phyloP scores from a whole-genome alignment of 2,888 invertebrate genomes.

The Ephialtes manifestator region DNA sequence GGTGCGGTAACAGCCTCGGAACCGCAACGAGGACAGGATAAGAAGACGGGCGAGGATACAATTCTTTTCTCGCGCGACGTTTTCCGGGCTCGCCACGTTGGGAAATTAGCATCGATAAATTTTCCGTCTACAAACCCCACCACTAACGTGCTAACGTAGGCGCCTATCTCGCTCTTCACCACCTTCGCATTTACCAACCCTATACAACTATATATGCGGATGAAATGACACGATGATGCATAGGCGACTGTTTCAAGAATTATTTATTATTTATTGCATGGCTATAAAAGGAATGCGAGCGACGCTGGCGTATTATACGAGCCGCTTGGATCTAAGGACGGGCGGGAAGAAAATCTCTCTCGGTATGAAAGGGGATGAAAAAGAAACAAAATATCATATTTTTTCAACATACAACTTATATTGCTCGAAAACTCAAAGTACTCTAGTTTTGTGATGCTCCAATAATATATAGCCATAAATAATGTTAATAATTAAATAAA shows the following conservation, averaged over 20 bases:
- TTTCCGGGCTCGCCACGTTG: constrained; percentile 74
- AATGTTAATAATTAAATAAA: background rate
- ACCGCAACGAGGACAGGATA: constrained; percentile 73
- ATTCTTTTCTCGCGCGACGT: constrained; percentile 70
- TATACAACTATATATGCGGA: constrained; percentile 76
- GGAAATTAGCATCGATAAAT: constrained; percentile 86
- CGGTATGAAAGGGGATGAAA: constrained; percentile 41
- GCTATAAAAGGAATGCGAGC: constrained; percentile 39
- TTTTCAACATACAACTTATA: background rate
- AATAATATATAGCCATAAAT: background rate
- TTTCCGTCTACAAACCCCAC: constrained; percentile 74
- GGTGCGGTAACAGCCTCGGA: constrained; percentile 49
- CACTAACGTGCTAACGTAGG: constrained; percentile 54
- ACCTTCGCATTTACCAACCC: constrained; percentile 47
- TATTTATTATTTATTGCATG: constrained; percentile 85
- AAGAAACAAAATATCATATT: background rate
- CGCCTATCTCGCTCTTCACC: constrained; percentile 51
- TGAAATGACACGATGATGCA: constrained; percentile 85
- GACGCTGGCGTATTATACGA: constrained; percentile 57
- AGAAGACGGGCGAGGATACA: constrained; percentile 72
- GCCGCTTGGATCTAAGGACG: constrained; percentile 45
- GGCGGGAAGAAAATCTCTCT: constrained; percentile 53
- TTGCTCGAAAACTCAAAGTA: background rate
- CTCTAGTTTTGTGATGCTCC: background rate
- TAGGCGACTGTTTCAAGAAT: constrained; percentile 85